Evolutionary conservation across 35 echinoderm and acorn worm species (phyloP).

Genomic region (Holothuria glaberrima): DNA sequence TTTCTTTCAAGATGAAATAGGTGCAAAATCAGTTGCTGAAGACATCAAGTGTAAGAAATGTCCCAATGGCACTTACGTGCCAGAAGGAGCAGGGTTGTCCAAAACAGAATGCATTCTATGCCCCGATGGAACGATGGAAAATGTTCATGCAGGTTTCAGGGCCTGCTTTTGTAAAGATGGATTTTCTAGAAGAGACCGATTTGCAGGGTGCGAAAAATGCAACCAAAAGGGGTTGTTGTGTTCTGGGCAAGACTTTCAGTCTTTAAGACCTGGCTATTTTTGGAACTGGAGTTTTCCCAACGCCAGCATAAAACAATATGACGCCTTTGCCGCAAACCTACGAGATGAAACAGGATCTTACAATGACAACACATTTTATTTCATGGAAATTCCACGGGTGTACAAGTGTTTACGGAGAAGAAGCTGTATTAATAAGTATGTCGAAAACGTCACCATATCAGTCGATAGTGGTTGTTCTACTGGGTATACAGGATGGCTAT

Average conservation of each 20-base stretch:
- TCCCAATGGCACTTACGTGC: background rate
- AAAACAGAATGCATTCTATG: background rate
- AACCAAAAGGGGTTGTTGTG: background rate
- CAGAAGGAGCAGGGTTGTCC: background rate
- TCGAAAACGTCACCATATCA: background rate
- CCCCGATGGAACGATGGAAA: background rate
- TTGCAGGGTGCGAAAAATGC: background rate
- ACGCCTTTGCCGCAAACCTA: background rate
- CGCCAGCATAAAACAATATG: background rate
- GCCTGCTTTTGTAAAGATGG: slow-evolving; percentile 12
- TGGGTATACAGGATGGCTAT: slow-evolving; percentile 55
- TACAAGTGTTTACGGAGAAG: background rate
- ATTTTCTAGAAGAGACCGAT: background rate
- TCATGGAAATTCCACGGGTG: background rate
- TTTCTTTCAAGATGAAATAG: no score
- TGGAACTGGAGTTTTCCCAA: slow-evolving; percentile 9
- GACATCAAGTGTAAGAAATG: background rate
- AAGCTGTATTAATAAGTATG: slow-evolving; percentile 12
- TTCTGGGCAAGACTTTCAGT: background rate
- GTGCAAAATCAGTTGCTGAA: no score
- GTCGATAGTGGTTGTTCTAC: background rate
- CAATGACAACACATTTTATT: background rate
- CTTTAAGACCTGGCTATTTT: background rate
- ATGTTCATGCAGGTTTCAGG: background rate
- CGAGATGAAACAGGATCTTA: no score